Evolutionary conservation across 2,113 vertebrate species (phyloP), one percentile per base, ranked within the genome.

Genomic region (Oreotragus oreotragus): DNA sequence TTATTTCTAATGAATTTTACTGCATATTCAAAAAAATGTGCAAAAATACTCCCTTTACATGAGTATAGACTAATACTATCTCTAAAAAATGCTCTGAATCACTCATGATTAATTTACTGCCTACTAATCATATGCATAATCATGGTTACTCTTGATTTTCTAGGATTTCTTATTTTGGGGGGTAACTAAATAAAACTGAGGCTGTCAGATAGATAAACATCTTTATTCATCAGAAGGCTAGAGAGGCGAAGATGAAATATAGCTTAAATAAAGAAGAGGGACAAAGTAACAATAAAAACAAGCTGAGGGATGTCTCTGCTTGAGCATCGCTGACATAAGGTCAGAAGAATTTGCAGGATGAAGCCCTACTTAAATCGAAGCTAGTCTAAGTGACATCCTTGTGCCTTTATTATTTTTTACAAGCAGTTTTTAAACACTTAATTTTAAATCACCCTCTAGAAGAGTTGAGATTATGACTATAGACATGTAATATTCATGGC

Each of bases 261-360:
- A 95, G 33, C 51, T 55, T 58, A 27, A 91, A 91, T 36, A 93
- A 91, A 95, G 76, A 58, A 88, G 64, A 77, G 11, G 36, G 43
- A 73, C 53, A 51, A 93, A 94, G 51, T 77, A 93, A 88, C 96
- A 93, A 39, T 33, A 86, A 93, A 96, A 88, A 64, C 14, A 88
- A 94, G 43, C 85, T 70, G 25, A 83, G 36, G 28, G 11, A 62
- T 53, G 6, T 85, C 23, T 79, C 49, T 92, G 23, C 36, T 87
- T 77, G 58, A 81, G 88, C 33, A 45, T 84, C 17, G 83, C 79
- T 84, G 43, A 91, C 27, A 5, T 73, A 86, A 70, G 73, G 9
- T 64, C 45, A 87, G 30, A 94, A 76, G 45, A 33, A 80, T 88
- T 64, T 95, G 51, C 51, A 64, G 57, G 66, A 79, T 49, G 77